Conservation (phyloP, 2,888 invertebrate genomes). For the Camponotus fellah region DNA sequence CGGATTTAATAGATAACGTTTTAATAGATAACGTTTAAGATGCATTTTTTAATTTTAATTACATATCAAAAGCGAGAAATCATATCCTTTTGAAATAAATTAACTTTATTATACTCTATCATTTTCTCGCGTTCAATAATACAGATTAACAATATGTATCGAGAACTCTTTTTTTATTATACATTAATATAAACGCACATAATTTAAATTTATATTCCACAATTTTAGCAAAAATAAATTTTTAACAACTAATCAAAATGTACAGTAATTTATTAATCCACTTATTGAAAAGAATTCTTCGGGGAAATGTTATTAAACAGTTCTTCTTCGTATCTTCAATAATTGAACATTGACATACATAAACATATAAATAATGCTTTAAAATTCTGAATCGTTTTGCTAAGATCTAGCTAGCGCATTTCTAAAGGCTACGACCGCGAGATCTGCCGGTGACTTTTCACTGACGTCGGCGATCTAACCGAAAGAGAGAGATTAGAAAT, state of each 20-base stretch:
- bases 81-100: background rate
- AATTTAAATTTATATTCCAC: too few species aligned
- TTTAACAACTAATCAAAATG: background rate
- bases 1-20: background rate
- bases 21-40: background rate
- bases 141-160: background rate
- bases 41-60: background rate
- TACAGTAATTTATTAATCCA: background rate
- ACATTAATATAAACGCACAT: background rate
- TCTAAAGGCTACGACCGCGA: constrained; percentile 37
- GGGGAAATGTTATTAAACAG: background rate
- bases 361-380: background rate
- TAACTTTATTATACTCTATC: background rate
- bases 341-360: constrained; percentile 15
- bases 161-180: background rate
- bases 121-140: background rate
- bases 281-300: background rate
- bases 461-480: constrained; percentile 48
- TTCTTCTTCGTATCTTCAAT: constrained; percentile 21
- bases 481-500: constrained; percentile 56
- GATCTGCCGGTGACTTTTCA: constrained; percentile 39
- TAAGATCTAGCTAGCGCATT: constrained; percentile 45
- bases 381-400: constrained; percentile 33
- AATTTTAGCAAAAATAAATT: background rate
- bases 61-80: background rate